Conservation (phyloP, 2,797 vertebrate genomes). For the Nyctibius grandis region DNA sequence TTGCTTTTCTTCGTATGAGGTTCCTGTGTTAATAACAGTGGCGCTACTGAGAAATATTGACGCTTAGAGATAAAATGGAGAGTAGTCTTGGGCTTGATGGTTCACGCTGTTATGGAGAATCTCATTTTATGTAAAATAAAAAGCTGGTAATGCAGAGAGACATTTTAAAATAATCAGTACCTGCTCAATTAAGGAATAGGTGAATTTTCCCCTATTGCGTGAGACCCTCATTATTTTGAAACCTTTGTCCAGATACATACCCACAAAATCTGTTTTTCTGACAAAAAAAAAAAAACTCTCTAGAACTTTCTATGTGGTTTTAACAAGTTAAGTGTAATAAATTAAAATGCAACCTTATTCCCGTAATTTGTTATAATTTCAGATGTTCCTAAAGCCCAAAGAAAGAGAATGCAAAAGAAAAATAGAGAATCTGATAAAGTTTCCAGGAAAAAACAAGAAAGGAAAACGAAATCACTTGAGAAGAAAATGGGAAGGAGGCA, state of each 20-base stretch:
- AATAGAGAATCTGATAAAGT: constrained; percentile 69
- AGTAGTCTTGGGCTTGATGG: not conserved
- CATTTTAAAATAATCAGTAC: not conserved
- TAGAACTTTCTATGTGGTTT: not conserved
- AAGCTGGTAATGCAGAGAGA: not conserved
- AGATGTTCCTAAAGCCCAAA: constrained; percentile 76
- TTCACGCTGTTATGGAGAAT: not conserved
- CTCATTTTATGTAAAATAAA: not conserved
- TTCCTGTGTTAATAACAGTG: not conserved
- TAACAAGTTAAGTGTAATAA: not conserved
- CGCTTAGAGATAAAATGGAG: not conserved
- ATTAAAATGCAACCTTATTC: constrained; percentile 1
- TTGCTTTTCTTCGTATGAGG: not conserved
- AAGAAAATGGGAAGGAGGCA: constrained; percentile 63
- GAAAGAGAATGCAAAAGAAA: constrained; percentile 75
- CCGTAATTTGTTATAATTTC: constrained; percentile 6
- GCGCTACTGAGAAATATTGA: not conserved
- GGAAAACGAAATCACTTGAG: constrained; percentile 67
- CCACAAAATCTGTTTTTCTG: not conserved
- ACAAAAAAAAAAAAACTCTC: not conserved
- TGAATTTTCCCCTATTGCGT: not conserved
- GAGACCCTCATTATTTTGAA: not conserved
- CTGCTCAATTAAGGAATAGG: not conserved
- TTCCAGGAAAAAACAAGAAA: constrained; percentile 61
- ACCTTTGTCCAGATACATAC: not conserved